Evolutionary conservation across 1,140 invertebrate species (phyloP).

Genomic region (Psix sp.): DNA sequence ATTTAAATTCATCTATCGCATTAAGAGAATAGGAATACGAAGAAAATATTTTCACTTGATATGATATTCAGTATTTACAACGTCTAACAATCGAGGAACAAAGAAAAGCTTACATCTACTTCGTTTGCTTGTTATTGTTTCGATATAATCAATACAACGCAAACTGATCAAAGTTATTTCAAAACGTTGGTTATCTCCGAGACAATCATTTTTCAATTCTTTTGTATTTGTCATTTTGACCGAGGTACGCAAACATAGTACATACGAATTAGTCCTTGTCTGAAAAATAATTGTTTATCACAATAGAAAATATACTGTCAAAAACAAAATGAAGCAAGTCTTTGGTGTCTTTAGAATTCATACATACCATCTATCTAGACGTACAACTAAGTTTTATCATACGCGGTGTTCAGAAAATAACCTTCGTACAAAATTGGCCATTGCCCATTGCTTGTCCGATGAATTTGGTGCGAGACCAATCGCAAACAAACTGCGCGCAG

Average conservation of each 20-base stretch:
- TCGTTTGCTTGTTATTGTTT: slow-evolving; percentile 34
- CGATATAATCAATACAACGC: slow-evolving; percentile 1
- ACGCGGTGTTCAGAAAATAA: slow-evolving; percentile 71
- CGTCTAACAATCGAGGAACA: slow-evolving; percentile 39
- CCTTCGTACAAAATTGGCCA: slow-evolving; percentile 76
- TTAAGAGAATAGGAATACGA: slow-evolving; percentile 49
- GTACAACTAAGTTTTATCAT: slow-evolving; percentile 57
- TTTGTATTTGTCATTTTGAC: too few relatives aligned
- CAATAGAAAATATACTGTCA: not conserved
- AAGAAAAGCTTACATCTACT: slow-evolving; percentile 49
- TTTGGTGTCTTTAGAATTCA: slow-evolving; percentile 57
- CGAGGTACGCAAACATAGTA: not conserved
- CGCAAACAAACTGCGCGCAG: slow-evolving; percentile 61
- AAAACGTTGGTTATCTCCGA: not conserved
- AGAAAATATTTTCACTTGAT: slow-evolving; percentile 57
- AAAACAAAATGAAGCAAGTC: slow-evolving; percentile 12
- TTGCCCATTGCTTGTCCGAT: slow-evolving; percentile 73
- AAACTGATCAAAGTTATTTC: not conserved
- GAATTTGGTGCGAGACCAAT: slow-evolving; percentile 58
- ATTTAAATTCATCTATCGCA: slow-evolving; percentile 44
- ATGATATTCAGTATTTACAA: slow-evolving; percentile 54
- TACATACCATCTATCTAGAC: slow-evolving; percentile 54
- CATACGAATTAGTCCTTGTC: not conserved
- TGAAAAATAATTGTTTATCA: too few relatives aligned
- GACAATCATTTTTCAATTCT: slow-evolving; percentile 36